Conservation (phyloP, 2,888 invertebrate species). For the Acholoe squamosa region DNA sequence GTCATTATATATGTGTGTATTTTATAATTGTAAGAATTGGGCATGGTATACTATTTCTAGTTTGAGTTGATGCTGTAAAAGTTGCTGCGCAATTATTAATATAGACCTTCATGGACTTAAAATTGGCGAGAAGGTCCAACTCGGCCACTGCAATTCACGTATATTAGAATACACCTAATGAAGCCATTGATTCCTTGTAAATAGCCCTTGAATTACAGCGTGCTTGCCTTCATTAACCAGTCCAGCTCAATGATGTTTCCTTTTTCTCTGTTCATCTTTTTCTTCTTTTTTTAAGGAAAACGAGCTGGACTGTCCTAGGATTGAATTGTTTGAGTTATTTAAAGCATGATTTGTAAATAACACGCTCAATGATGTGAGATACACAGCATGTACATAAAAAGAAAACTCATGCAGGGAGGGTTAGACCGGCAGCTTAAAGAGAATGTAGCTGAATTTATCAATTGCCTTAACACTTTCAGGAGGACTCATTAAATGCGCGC, state of each 20-base stretch:
- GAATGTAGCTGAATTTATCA: background rate
- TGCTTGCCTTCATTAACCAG: background rate
- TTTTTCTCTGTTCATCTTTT: background rate
- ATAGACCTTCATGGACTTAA: background rate
- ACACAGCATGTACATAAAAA: background rate
- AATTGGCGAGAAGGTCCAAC: too few relatives aligned
- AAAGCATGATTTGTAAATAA: slow-evolving; percentile 19
- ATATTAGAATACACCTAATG: background rate
- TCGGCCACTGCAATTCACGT: background rate
- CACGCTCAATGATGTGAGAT: background rate
- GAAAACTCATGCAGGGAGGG: background rate
- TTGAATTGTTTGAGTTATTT: background rate
- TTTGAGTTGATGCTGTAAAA: slow-evolving; percentile 8
- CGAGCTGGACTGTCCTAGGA: background rate
- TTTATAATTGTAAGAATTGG: background rate
- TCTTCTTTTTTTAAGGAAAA: background rate
- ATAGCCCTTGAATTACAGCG: slow-evolving; percentile 15
- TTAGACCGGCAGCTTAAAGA: slow-evolving; percentile 7
- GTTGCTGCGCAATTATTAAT: background rate
- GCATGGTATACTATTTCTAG: background rate
- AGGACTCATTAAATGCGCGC: background rate
- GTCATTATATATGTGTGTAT: background rate
- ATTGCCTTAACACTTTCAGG: too few relatives aligned
- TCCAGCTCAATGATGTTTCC: background rate
- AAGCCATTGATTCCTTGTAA: background rate